Evolutionary conservation across 2,113 vertebrate species (phyloP).

Genomic region (Uropsilus gracilis): DNA sequence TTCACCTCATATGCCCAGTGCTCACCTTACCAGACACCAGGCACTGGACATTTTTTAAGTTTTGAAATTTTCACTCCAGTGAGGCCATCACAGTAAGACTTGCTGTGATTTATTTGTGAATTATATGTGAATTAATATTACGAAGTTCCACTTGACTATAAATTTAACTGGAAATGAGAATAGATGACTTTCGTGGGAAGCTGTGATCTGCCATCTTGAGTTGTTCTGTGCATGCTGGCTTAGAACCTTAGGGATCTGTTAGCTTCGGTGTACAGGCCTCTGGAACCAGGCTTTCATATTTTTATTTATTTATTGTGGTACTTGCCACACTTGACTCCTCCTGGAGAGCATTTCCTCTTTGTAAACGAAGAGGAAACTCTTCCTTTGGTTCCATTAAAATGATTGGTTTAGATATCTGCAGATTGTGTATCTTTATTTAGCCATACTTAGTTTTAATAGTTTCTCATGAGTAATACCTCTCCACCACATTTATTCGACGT

Average conservation of each 20-base stretch:
- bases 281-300: neutral
- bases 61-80: neutral
- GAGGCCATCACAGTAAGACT: neutral
- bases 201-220: neutral
- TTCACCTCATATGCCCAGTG: neutral
- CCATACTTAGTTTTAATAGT: constrained; percentile 32
- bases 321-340: neutral
- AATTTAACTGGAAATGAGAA: neutral
- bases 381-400: neutral
- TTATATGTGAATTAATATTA: neutral
- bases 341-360: neutral
- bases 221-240: neutral
- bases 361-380: neutral
- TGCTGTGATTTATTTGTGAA: neutral
- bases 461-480: neutral
- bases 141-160: neutral
- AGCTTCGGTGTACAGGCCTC: neutral
- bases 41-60: neutral
- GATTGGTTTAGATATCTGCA: neutral
- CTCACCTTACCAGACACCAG: neutral
- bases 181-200: neutral
- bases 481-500: constrained; percentile 31
- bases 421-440: constrained; percentile 27
- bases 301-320: neutral
- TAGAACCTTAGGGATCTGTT: neutral